These are phyloP conservation scores for Colletes collaris DNA, from an alignment of 2,888 invertebrate genomes.

Conservation along the genomic window DNA sequence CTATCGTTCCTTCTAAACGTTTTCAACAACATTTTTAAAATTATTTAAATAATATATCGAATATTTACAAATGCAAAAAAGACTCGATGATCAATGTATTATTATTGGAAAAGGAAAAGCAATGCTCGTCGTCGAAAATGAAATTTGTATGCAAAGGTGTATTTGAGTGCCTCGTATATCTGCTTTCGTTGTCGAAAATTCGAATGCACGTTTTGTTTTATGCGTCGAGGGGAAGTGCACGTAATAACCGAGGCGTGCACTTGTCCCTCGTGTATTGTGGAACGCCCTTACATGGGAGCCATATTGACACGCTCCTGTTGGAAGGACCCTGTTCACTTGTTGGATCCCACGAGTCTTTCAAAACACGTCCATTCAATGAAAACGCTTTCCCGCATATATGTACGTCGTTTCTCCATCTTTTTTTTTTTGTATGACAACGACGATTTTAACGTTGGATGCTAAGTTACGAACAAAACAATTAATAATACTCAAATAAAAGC, in stretches of 20 bases:
- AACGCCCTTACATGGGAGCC: conserved; percentile 28
- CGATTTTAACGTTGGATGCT: not conserved
- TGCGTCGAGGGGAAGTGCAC: conserved; percentile 5
- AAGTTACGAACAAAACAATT: too few species aligned
- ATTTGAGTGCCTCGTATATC: too few species aligned
- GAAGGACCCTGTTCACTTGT: conserved; percentile 66
- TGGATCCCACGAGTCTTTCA: conserved; percentile 51
- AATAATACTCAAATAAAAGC: too few species aligned
- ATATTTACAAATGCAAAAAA: too few species aligned
- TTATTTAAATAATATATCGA: not conserved
- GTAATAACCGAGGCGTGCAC: conserved; percentile 33
- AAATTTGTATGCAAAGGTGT: not conserved
- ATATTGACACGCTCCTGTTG: conserved; percentile 40
- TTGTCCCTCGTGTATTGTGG: conserved; percentile 26
- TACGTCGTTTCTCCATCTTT: conserved; percentile 11
- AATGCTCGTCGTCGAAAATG: too few species aligned
- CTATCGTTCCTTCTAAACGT: not conserved
- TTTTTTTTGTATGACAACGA: not conserved
- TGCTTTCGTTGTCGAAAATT: not conserved
- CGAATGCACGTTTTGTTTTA: conserved; percentile 5
- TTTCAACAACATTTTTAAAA: too few species aligned
- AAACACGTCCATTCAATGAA: conserved; percentile 48
- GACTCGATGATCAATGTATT: not conserved
- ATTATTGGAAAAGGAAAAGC: too few species aligned
- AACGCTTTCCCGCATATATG: conserved; percentile 55